These are phyloP conservation scores for Sebastes reedi DNA, from an alignment of 2,797 vertebrate species.

Conservation along the genomic window DNA sequence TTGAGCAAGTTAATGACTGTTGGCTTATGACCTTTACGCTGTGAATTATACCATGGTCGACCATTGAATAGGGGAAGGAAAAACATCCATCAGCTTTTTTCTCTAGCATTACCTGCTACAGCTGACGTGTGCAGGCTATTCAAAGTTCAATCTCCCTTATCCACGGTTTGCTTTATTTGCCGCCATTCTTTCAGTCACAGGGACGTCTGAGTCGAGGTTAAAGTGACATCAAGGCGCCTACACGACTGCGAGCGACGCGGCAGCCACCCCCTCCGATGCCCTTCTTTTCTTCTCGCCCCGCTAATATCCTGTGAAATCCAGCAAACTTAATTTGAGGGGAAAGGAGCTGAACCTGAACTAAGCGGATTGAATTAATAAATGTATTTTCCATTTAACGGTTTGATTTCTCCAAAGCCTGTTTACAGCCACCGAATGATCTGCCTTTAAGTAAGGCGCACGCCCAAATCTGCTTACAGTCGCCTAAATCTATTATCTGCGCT, in stretches of 20 bases:
- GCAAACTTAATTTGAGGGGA: constrained; percentile 85
- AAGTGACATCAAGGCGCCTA: constrained; percentile 52
- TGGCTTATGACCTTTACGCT: neutral
- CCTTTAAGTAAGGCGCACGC: constrained; percentile 77
- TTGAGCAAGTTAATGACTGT: neutral
- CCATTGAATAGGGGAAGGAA: neutral
- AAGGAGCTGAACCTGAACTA: constrained; percentile 86
- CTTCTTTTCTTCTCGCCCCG: constrained; percentile 66
- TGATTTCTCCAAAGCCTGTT: constrained; percentile 86
- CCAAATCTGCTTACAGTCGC: constrained; percentile 84
- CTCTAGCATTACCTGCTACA: neutral
- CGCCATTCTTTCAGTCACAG: constrained; percentile 19
- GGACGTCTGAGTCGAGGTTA: constrained; percentile 38
- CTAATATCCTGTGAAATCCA: constrained; percentile 86
- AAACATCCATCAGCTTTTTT: neutral
- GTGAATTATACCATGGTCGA: neutral
- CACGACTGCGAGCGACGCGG: constrained; percentile 47
- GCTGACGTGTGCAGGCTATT: neutral
- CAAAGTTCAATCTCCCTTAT: constrained; percentile 29
- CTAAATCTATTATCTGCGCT: constrained; percentile 85
- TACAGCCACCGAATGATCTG: constrained; percentile 82
- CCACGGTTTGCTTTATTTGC: constrained; percentile 37
- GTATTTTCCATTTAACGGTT: constrained; percentile 85
- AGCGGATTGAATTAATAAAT: constrained; percentile 88
- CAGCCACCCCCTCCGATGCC: constrained; percentile 51